Evolutionary conservation across 2,888 invertebrate genomes (phyloP), one percentile per base, ranked within the genome.

Genomic region (Priocnemis perturbator): DNA sequence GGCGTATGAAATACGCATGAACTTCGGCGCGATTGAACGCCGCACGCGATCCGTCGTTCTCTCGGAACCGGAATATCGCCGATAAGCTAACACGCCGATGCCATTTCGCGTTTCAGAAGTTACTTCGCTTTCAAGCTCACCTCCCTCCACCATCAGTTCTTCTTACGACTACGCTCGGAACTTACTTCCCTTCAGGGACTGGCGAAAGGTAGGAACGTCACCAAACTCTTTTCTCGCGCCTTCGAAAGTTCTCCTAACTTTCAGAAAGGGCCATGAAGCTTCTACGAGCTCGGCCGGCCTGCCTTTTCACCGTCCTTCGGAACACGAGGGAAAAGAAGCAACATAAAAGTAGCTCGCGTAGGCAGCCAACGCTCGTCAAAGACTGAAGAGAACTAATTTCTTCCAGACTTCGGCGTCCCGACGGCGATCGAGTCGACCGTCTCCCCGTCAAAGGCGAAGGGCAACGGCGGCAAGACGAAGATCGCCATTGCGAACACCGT

Each of bases 121-220:
- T 94, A 93, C 84, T 95, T 94, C 83, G 92, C 94, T 68, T 95
- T 95, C 89, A 94, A 94, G 88, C 88, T 95, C 70, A 94, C 94
- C 11, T 95, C 95, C n/a, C 88, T 95, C 56, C 95, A 95, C 86
- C 95, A 95, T 85, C 93, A 94, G 85, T 92, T 95, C 87, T 95
- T 94, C 89, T 90, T 94, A 81, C 93, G 94, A 83, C 89, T 95
- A 60, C 92, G 94, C 85, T 93, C 93, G 52, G 94, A 95, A 85
- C 92, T 93, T 73, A 93, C 93, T 71, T 94, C 94, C 64, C 81
- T 88, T 48, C 87, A 89, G 60, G 85, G 86, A 20, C 82, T 89
- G 23, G 85, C 86, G 23, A 87, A 88, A 85, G 90, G 90, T 89
- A 80, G 3, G 53, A 56, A 14, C 52, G 37, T 37, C 37, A 37